Evolutionary conservation across 2,797 vertebrate species (phyloP).

Genomic region (Merluccius polli): DNA sequence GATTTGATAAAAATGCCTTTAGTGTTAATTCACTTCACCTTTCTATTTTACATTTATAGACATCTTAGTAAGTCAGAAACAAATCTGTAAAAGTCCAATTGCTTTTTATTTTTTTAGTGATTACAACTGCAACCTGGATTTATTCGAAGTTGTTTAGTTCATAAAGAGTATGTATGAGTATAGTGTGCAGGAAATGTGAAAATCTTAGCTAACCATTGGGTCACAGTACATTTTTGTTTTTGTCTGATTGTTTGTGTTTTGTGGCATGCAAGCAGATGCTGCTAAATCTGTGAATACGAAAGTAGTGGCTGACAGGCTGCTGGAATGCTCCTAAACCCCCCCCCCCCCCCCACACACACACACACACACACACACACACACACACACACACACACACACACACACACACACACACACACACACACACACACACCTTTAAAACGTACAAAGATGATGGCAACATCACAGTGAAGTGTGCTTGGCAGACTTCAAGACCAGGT

Average conservation of each 20-base stretch:
- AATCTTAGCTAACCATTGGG: not conserved
- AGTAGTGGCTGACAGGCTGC: too few species aligned
- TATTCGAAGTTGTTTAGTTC: not conserved
- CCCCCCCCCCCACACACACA: too few species aligned
- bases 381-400: too few species aligned
- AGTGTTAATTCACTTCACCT: constrained; percentile 2
- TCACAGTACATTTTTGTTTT: not conserved
- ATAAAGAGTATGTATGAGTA: not conserved
- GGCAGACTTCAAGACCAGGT: too few species aligned
- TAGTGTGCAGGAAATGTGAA: not conserved
- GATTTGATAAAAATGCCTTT: constrained; percentile 3
- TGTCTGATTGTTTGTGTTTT: not conserved
- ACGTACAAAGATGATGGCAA: too few species aligned
- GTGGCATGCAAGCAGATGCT: not conserved
- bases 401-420: too few species aligned
- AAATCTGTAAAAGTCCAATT: not conserved
- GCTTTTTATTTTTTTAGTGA: not conserved
- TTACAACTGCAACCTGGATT: not conserved
- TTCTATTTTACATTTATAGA: not conserved
- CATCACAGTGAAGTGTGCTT: too few species aligned
- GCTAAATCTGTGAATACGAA: not conserved
- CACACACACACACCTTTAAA: too few species aligned
- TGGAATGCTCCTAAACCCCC: not conserved
- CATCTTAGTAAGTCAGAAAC: not conserved
- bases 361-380: too few species aligned